phyloP scores from a whole-genome alignment of 1,140 invertebrate species.

The Procambarus clarkii region DNA sequence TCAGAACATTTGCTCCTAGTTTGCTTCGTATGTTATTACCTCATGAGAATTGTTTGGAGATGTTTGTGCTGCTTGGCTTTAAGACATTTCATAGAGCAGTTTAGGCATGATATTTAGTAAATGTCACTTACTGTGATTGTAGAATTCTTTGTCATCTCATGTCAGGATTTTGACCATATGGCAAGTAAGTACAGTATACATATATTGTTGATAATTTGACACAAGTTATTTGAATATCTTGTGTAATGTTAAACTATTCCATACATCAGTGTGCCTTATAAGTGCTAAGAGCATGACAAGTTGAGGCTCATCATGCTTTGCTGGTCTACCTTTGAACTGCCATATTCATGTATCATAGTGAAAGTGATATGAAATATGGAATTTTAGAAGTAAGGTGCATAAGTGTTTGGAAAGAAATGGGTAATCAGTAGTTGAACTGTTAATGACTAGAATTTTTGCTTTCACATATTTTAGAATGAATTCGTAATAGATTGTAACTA shows the following conservation, averaged over 20 bases:
- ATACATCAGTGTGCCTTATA: slow-evolving; percentile 12
- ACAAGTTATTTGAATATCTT: background rate
- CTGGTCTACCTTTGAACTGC: background rate
- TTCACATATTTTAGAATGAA: background rate
- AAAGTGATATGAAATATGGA: background rate
- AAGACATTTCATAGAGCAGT: background rate
- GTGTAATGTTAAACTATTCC: slow-evolving; percentile 1
- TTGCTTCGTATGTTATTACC: too few relatives aligned
- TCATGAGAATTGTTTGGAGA: background rate
- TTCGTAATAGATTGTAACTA: background rate
- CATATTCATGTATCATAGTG: background rate
- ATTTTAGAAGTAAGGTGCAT: background rate
- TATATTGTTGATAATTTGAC: background rate
- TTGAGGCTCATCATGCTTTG: background rate
- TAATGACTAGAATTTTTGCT: too few relatives aligned
- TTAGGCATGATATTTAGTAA: background rate
- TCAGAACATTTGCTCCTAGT: too few relatives aligned
- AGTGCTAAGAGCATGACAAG: background rate
- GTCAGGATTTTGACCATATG: background rate
- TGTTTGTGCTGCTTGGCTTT: background rate
- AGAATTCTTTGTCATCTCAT: background rate
- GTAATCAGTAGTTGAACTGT: background rate
- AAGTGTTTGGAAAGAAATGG: background rate
- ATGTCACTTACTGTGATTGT: too few relatives aligned
- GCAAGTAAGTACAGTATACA: background rate